phyloP scores from a whole-genome alignment of 2,888 invertebrate species.

The Pristionchus mayeri region DNA sequence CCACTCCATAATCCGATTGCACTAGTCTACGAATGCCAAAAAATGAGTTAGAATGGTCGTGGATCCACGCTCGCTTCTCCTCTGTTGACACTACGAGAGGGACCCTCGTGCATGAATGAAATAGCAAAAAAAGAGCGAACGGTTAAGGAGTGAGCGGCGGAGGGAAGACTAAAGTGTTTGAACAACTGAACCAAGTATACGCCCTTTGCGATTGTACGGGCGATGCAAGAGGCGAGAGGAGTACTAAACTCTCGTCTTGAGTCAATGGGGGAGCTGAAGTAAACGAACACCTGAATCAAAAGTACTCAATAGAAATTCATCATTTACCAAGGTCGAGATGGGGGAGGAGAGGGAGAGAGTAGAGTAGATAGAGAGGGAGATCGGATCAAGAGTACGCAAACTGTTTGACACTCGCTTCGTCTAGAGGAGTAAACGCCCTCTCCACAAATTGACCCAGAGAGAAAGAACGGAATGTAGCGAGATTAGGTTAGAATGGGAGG shows the following conservation, averaged over 20 bases:
- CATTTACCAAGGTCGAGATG: conserved; percentile 39
- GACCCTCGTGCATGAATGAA: conserved; percentile 4
- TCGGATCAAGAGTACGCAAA: conserved; percentile 36
- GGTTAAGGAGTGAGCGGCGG: background rate
- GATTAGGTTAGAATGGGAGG: conserved; percentile 6
- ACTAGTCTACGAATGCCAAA: conserved; percentile 32
- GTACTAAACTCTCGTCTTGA: conserved; percentile 47
- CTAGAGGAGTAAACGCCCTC: conserved; percentile 16
- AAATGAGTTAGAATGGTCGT: conserved; percentile 22
- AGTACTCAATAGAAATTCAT: conserved; percentile 35
- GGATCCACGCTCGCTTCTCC: conserved; percentile 10
- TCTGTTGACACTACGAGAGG: conserved; percentile 27
- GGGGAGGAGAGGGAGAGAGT: background rate
- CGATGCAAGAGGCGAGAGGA: conserved; percentile 1
- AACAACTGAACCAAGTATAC: conserved; percentile 45
- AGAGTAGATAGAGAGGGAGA: conserved; percentile 35
- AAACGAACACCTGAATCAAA: conserved; percentile 47
- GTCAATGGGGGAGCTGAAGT: conserved; percentile 12
- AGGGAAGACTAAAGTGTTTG: conserved; percentile 36
- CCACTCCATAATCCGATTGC: conserved; percentile 41
- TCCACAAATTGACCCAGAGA: conserved; percentile 15
- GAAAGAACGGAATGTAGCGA: background rate
- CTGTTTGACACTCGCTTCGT: conserved; percentile 41
- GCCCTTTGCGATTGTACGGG: conserved; percentile 24
- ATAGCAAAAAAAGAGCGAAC: conserved; percentile 42